Evolutionary conservation across 2,113 vertebrate species (phyloP).

Genomic region (Pungitius pungitius): DNA sequence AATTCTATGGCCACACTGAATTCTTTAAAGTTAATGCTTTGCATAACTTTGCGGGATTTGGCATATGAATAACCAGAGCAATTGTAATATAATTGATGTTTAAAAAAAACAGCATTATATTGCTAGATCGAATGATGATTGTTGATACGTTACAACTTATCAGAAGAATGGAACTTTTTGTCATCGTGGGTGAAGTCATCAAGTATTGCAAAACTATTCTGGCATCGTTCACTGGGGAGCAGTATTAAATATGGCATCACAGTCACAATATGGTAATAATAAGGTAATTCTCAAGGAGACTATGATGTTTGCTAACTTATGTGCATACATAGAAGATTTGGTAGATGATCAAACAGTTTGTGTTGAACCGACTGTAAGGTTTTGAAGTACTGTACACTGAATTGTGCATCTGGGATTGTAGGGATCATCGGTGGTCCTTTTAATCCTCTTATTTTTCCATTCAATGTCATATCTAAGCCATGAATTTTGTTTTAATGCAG

Average conservation of each 20-base stretch:
- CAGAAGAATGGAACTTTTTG: constrained; percentile 6
- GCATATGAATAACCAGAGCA: not conserved
- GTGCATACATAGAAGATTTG: constrained; percentile 1
- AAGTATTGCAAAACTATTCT: not conserved
- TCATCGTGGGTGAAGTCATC: not conserved
- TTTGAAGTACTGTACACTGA: constrained; percentile 10
- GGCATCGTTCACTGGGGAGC: not conserved
- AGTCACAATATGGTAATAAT: not conserved
- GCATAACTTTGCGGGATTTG: not conserved
- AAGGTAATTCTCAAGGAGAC: not conserved
- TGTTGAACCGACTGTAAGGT: constrained; percentile 5
- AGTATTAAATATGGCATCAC: not conserved
- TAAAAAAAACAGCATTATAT: not conserved
- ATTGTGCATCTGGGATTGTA: constrained; percentile 36
- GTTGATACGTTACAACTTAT: constrained; percentile 3
- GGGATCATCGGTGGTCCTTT: constrained; percentile 31
- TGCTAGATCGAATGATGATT: not conserved
- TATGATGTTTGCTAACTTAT: constrained; percentile 2
- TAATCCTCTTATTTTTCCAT: constrained; percentile 32
- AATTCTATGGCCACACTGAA: constrained; percentile 20
- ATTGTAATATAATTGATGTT: not conserved
- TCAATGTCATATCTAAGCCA: constrained; percentile 60
- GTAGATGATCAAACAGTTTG: constrained; percentile 9
- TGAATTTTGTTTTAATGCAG: constrained; percentile 62
- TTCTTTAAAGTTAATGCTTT: constrained; percentile 15